phyloP scores from a whole-genome alignment of 2,113 vertebrate species.

The Hyperopisus bebe region DNA sequence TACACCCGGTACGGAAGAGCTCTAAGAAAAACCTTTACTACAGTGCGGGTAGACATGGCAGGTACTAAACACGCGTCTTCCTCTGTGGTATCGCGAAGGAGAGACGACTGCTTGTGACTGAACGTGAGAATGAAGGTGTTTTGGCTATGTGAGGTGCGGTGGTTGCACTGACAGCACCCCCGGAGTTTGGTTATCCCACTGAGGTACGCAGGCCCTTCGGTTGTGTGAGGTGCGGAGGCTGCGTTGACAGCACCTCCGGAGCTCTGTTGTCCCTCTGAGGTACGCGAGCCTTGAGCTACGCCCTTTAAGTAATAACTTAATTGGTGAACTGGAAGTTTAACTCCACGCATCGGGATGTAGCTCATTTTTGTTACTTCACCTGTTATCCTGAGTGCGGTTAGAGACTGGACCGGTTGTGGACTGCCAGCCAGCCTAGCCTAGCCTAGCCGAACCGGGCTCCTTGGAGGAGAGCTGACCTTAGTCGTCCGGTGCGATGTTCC shows the following conservation, averaged over 20 bases:
- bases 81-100: not conserved
- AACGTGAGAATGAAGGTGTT: not conserved
- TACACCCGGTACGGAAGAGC: conserved; percentile 58
- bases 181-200: not conserved
- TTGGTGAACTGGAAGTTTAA: not conserved
- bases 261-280: not conserved
- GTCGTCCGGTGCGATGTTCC: not conserved
- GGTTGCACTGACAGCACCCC: not conserved
- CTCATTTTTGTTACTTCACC: not conserved
- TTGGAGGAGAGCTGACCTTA: not conserved
- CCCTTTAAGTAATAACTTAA: not conserved
- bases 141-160: not conserved
- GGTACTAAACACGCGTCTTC: conserved; percentile 40
- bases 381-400: not conserved
- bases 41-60: conserved; percentile 48
- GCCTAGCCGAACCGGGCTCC: not conserved
- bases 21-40: conserved; percentile 52
- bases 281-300: not conserved
- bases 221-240: conserved; percentile 1
- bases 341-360: not conserved
- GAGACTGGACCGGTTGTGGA: not conserved
- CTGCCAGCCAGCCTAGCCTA: not conserved
- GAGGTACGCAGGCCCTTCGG: not conserved
- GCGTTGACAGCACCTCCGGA: not conserved
- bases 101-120: not conserved